Evolutionary conservation across 1,140 invertebrate genomes (phyloP), one percentile per base, ranked within the genome.

Genomic region (Calosoma granatense): DNA sequence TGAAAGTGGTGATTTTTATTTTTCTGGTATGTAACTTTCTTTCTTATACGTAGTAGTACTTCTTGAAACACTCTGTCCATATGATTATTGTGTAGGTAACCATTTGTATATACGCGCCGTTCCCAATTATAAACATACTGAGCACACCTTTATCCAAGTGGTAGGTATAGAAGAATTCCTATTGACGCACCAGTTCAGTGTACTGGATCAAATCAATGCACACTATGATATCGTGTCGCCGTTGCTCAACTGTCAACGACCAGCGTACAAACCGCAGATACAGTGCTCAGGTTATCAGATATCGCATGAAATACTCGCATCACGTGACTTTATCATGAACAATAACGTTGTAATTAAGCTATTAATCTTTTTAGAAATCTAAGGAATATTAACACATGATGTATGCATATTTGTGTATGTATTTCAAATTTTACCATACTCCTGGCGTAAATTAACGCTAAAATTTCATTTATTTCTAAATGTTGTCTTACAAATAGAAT

Each of bases 1-100:
- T 11, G 6, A 47, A 47, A 47, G 41, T 47, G 41, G 41, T 12
- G 41, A 47, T 47, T 47, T 47, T 17, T 47, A 47, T 47, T 47
- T 47, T 17, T 6, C 41, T 12, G 41, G 41, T 47, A 47, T 12
- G 15, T 47, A 4, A 12, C 4, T 11, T 12, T 12, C 9, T 47
- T 47, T 11, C 9, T 12, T 47, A 17, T 11, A 6, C n/a, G n/a
- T n/a, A n/a, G n/a, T n/a, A n/a, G n/a, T n/a, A n/a, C n/a, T n/a
- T n/a, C n/a, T n/a, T n/a, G n/a, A n/a, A n/a, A n/a, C n/a, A n/a
- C n/a, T n/a, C n/a, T n/a, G n/a, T n/a, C n/a, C n/a, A n/a, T 47
- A 47, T 11, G 17, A 11, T 47, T 47, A 12, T n/a, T n/a, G n/a
- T n/a, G n/a, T 47, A 47, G 41, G 41, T 12, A 47, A 47, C 17